These are phyloP conservation scores for Lepus americanus DNA, from an alignment of 2,113 vertebrate species.

Conservation along the genomic window DNA sequence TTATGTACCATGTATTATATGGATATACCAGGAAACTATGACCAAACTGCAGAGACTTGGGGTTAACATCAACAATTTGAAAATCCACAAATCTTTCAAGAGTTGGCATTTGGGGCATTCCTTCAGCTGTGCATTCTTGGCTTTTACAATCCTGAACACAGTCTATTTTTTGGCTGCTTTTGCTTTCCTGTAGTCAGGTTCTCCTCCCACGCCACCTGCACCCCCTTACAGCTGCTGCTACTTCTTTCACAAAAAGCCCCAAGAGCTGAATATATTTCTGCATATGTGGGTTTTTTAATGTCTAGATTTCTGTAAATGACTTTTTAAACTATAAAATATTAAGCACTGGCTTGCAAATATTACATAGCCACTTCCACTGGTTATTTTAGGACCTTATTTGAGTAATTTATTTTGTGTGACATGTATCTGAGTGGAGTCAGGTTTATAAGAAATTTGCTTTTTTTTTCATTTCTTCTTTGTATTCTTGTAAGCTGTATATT, in stretches of 20 bases:
- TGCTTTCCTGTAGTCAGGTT: slow-evolving; percentile 5
- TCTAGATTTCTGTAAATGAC: slow-evolving; percentile 42
- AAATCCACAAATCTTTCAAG: slow-evolving; percentile 39
- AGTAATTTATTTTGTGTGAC: slow-evolving; percentile 1
- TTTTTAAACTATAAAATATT: slow-evolving; percentile 30
- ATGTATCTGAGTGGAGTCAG: background rate
- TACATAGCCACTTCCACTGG: background rate
- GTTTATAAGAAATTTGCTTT: background rate
- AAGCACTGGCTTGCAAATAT: background rate
- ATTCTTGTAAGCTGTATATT: background rate
- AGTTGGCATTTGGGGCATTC: slow-evolving; percentile 37
- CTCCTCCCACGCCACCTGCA: background rate
- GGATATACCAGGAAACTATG: background rate
- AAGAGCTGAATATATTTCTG: background rate
- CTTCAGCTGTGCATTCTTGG: slow-evolving; percentile 56
- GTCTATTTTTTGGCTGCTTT: background rate
- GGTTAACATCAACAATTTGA: slow-evolving; percentile 51
- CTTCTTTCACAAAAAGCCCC: slow-evolving; percentile 2
- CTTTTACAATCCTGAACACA: slow-evolving; percentile 51
- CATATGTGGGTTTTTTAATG: background rate
- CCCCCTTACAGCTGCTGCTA: background rate
- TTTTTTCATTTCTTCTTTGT: slow-evolving; percentile 2
- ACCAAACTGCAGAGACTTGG: background rate
- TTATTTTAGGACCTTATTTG: background rate
- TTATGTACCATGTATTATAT: background rate